Evolutionary conservation across 2,888 invertebrate species (phyloP).

Genomic region (Agrotis segetum): DNA sequence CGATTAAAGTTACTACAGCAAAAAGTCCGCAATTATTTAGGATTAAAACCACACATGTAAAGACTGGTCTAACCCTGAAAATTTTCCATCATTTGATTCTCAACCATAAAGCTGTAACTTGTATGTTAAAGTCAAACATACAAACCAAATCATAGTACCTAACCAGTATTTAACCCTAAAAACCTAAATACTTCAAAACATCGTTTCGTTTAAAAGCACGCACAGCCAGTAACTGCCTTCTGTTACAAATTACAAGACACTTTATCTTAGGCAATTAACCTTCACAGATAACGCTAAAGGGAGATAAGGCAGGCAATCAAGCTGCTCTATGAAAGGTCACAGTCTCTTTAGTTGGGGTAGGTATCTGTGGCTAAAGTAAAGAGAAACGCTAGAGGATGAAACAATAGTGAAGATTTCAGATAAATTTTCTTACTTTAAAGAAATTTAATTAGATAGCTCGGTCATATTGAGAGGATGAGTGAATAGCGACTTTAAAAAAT

Average conservation of each 20-base stretch:
- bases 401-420: not conserved
- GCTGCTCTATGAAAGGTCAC: conserved; percentile 68
- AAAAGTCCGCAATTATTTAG: not conserved
- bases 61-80: not conserved
- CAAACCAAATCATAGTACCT: conserved; percentile 6
- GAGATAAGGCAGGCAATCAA: conserved; percentile 71
- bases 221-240: conserved; percentile 52
- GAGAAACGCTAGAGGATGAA: conserved; percentile 5
- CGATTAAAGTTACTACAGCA: not conserved
- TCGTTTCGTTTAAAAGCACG: conserved; percentile 47
- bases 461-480: too few species aligned
- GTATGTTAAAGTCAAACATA: not conserved
- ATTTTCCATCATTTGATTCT: not conserved
- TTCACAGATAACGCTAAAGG: conserved; percentile 66
- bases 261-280: conserved; percentile 72
- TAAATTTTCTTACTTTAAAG: not conserved
- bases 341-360: conserved; percentile 65
- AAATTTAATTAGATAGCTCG: not conserved
- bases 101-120: not conserved
- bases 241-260: conserved; percentile 68
- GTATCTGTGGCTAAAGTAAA: conserved; percentile 44
- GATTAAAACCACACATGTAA: too few species aligned
- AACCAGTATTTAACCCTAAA: conserved; percentile 25
- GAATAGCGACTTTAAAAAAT: too few species aligned
- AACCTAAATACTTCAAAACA: conserved; percentile 46